Base-by-base conservation (phyloP, 2,113 vertebrate genomes). In the Entelurus aequoreus region DNA sequence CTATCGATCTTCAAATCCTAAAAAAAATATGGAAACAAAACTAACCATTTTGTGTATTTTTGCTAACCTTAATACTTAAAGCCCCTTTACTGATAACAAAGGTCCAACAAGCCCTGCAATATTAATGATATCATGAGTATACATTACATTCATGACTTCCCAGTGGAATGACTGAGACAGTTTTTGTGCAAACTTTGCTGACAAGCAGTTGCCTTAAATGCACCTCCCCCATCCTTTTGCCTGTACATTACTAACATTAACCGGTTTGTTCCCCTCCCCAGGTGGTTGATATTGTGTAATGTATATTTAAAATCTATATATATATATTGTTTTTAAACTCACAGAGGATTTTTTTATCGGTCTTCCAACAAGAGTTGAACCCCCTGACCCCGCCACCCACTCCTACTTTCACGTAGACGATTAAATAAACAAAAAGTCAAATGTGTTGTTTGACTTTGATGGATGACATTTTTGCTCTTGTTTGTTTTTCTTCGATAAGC, bases 161-260 rank as follows among this genome's bases (percentile, higher is more conserved):
- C 19, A 53, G 64, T 72, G 73, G 71, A 77, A 63, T 6, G 72
- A 74, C 54, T 56, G 54, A 78, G 63, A 67, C 68, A 70, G 65
- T 73, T 78, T 77, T 70, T 66, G 80, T 81, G 81, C 76, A 77
- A 79, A 78, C 76, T 82, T 76, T 69, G 68, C 76, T 77, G 62
- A 75, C 75, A 36, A 80, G 72, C 75, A 82, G 79, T 85, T 80
- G 83, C 84, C 84, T 86, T 87, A 87, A 85, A 88, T 74, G 68
- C 69, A 68, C 74, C 68, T 56, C 54, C 67, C 60, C n/a, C 55
- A 1, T 15, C 51, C 14, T 50, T 36, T 35, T 49, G 12, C 62
- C 59, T 58, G 44, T 67, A 65, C 54, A 42, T 71, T 73, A 11
- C 40, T 44, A 57, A 19, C n/a, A 56, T 42, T 15, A 52, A 65